Conservation (phyloP, 2,113 vertebrate genomes). For the Pluvianellus socialis region DNA sequence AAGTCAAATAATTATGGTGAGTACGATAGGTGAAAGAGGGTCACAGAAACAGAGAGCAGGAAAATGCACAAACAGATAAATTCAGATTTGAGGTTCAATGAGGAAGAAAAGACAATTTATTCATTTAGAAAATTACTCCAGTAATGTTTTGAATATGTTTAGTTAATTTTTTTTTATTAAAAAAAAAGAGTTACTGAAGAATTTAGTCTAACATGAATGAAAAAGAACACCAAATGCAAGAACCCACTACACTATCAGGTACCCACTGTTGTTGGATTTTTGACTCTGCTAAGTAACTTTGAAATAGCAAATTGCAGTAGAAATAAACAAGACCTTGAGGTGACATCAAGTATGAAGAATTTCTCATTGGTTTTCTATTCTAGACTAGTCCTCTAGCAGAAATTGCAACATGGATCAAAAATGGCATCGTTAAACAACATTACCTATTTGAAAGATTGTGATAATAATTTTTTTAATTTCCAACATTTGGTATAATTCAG, state of each 20-base stretch:
- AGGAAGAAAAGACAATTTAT: conserved; percentile 75
- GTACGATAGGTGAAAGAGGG: conserved; percentile 56
- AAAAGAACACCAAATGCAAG: not conserved
- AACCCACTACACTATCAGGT: not conserved
- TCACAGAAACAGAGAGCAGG: conserved; percentile 74
- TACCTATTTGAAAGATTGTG: not conserved
- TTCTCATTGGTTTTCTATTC: not conserved
- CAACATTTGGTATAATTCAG: not conserved
- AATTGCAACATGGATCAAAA: not conserved
- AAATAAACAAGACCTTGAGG: conserved; percentile 10
- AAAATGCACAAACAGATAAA: conserved; percentile 73
- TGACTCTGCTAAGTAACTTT: not conserved
- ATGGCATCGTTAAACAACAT: not conserved
- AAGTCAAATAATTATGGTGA: conserved; percentile 71
- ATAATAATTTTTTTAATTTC: not conserved
- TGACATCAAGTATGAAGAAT: not conserved
- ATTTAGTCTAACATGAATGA: not conserved
- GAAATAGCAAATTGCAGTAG: not conserved
- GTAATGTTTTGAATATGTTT: conserved; percentile 19
- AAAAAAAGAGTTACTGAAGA: not conserved
- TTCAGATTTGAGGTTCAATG: conserved; percentile 69
- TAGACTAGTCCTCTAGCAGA: not conserved
- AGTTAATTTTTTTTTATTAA: not conserved
- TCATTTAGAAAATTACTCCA: conserved; percentile 70
- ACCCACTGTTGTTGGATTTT: not conserved